Evolutionary conservation across 2,113 vertebrate species (phyloP).

Genomic region (Oreochromis spilurus): DNA sequence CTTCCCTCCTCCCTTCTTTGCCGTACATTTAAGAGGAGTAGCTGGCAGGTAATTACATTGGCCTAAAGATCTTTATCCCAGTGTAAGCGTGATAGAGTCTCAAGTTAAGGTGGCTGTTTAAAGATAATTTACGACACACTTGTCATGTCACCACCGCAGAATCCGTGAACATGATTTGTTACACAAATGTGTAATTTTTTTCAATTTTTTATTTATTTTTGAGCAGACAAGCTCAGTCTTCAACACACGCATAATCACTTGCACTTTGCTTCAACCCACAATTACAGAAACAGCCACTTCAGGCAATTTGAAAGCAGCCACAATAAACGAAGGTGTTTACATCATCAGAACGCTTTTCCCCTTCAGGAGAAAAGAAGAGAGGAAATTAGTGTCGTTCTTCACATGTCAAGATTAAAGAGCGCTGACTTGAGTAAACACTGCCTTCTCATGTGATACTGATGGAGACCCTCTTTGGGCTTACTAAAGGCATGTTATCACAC

Average conservation of each 20-base stretch:
- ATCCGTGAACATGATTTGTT: neutral
- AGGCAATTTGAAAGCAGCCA: slow-evolving; percentile 44
- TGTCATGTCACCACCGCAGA: neutral
- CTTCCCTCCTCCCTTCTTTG: neutral
- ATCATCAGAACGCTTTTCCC: slow-evolving; percentile 17
- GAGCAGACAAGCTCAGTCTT: neutral
- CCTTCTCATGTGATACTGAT: neutral
- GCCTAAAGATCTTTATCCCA: slow-evolving; percentile 43
- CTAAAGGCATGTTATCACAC: neutral
- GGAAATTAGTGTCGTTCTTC: slow-evolving; percentile 29
- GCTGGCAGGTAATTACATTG: slow-evolving; percentile 44
- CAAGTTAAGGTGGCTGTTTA: neutral
- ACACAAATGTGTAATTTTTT: neutral
- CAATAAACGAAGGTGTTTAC: slow-evolving; percentile 53
- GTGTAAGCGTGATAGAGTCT: slow-evolving; percentile 10
- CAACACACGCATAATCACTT: neutral
- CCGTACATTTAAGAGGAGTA: neutral
- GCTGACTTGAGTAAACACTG: slow-evolving; percentile 4
- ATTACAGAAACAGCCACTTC: slow-evolving; percentile 57
- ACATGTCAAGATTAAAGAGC: slow-evolving; percentile 28
- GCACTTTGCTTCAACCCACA: slow-evolving; percentile 25
- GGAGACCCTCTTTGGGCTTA: neutral
- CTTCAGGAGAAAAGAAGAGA: slow-evolving; percentile 7
- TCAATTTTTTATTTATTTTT: neutral
- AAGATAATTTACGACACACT: neutral